Conservation (phyloP, 2,113 vertebrate species). For the Ibidorhyncha struthersii region DNA sequence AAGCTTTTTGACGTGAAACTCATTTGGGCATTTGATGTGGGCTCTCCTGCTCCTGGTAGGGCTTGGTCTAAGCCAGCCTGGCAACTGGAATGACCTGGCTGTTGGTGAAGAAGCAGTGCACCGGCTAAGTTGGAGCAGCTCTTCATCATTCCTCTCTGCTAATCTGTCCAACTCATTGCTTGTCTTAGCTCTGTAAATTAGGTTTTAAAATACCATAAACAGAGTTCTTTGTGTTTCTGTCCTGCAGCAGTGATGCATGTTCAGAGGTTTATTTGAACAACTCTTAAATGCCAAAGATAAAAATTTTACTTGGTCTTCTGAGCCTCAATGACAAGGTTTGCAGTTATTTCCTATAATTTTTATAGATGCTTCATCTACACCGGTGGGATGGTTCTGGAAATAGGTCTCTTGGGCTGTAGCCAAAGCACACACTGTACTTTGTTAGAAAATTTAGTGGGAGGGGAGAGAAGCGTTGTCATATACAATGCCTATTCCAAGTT, state of each 20-base stretch:
- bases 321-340: neutral
- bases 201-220: neutral
- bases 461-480: neutral
- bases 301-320: neutral
- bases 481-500: neutral
- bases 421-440: constrained; percentile 22
- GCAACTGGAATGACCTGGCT: neutral
- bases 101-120: neutral
- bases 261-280: neutral
- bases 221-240: neutral
- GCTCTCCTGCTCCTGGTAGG: neutral
- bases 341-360: neutral
- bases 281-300: neutral
- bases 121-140: neutral
- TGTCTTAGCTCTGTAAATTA: neutral
- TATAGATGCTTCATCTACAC: neutral
- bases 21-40: rapidly evolving
- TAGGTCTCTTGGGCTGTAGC: neutral
- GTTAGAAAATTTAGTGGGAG: neutral
- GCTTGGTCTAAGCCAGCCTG: neutral
- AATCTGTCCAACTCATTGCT: neutral
- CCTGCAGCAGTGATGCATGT: neutral
- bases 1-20: neutral
- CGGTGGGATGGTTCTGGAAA: neutral
- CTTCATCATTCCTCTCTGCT: neutral